Conservation (phyloP, 2,888 invertebrate genomes). For the Stomorhina lunata region DNA sequence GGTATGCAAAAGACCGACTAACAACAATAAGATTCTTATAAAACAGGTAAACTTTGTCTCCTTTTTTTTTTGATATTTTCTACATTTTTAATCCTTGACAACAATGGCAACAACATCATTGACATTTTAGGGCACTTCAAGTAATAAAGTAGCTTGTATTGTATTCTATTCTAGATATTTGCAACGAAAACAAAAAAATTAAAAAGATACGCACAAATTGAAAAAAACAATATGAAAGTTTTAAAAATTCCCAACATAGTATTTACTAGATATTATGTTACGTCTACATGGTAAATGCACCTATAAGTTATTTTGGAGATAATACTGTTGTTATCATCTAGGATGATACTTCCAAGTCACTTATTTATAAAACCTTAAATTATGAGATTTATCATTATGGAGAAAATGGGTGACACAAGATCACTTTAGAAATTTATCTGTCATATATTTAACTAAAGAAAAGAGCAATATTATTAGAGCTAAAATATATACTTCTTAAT, state of each 20-base stretch:
- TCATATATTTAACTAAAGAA: too few relatives aligned
- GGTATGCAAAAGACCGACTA: neutral
- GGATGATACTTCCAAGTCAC: too few relatives aligned
- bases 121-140: slow-evolving; percentile 16
- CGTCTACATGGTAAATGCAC: too few relatives aligned
- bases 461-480: too few relatives aligned
- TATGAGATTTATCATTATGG: too few relatives aligned
- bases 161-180: neutral
- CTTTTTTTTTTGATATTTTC: neutral
- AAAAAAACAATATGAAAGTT: neutral
- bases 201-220: neutral
- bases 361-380: too few relatives aligned
- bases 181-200: neutral
- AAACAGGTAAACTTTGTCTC: neutral
- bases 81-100: neutral
- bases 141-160: neutral
- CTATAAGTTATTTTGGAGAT: too few relatives aligned
- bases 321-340: too few relatives aligned
- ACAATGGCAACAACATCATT: neutral
- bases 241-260: slow-evolving; percentile 6
- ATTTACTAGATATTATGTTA: neutral
- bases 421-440: too few relatives aligned
- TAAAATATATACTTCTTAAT: too few relatives aligned
- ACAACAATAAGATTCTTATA: neutral
- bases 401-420: too few relatives aligned